Percentiles rank a stretch among this genome's conserved stretches.
These are phyloP conservation scores for Syngnathus acus DNA, from an alignment of 2,797 vertebrate genomes.

Conservation along the genomic window DNA sequence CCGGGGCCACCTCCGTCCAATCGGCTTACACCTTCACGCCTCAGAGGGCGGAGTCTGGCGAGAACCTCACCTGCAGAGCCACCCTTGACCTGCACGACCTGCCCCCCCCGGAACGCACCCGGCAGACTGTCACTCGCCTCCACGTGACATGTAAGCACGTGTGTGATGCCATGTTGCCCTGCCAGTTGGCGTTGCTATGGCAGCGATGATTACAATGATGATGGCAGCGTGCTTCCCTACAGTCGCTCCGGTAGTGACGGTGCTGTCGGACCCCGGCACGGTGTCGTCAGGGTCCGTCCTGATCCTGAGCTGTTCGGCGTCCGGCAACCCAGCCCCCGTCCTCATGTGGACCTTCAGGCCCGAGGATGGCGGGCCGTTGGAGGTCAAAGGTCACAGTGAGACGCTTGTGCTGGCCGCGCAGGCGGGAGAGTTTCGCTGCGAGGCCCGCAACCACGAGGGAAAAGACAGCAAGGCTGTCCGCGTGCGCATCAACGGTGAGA, in stretches of 20 bases:
- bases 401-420: conserved; percentile 23
- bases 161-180: neutral
- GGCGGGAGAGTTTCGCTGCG: conserved; percentile 50
- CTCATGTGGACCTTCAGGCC: conserved; percentile 48
- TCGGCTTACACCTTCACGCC: conserved; percentile 40
- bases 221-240: neutral
- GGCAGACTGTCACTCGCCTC: conserved; percentile 39
- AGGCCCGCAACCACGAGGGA: conserved; percentile 47
- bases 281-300: conserved; percentile 49
- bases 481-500: conserved; percentile 53
- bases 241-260: conserved; percentile 49
- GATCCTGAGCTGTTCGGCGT: conserved; percentile 48
- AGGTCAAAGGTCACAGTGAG: neutral
- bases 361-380: neutral
- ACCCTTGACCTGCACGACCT: conserved; percentile 31
- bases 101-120: conserved; percentile 20
- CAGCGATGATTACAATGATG: neutral
- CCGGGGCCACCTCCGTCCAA: neutral
- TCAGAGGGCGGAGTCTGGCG: conserved; percentile 16
- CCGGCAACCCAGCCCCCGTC: conserved; percentile 51
- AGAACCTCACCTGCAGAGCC: conserved; percentile 55
- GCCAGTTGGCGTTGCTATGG: neutral
- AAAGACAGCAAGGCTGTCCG: conserved; percentile 9
- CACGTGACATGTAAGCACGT: conserved; percentile 52
- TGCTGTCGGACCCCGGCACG: neutral